A percentile compares a stretch with the other conserved stretches of the same genome.
phyloP scores from a whole-genome alignment of 2,797 vertebrate species.

The Malurus leucopterus region DNA sequence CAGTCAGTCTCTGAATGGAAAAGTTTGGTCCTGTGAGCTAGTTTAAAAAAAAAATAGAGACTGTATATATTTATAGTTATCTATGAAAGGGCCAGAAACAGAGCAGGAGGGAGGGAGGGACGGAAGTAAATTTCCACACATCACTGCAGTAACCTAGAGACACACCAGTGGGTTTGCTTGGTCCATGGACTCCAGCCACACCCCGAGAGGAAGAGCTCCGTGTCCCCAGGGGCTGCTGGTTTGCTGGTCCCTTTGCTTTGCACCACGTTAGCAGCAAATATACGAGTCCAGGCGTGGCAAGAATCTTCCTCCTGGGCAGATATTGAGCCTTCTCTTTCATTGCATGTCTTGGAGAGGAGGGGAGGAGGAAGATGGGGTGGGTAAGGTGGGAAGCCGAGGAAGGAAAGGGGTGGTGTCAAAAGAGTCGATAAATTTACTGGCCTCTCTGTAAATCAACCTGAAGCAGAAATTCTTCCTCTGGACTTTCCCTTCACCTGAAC shows the following conservation, averaged over 20 bases:
- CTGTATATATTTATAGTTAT: constrained; percentile 58
- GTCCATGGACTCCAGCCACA: constrained; percentile 21
- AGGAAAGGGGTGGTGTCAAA: constrained; percentile 50
- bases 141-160: constrained; percentile 18
- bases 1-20: constrained; percentile 55
- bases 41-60: constrained; percentile 63
- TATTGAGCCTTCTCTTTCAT: constrained; percentile 26
- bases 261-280: constrained; percentile 33
- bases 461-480: constrained; percentile 61
- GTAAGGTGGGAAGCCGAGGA: neutral
- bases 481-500: constrained; percentile 61
- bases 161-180: constrained; percentile 22
- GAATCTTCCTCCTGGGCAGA: constrained; percentile 44
- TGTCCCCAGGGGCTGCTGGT: constrained; percentile 5
- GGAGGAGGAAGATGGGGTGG: neutral
- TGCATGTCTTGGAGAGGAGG: constrained; percentile 28
- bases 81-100: constrained; percentile 33
- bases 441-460: constrained; percentile 61
- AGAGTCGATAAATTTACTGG: constrained; percentile 56
- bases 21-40: constrained; percentile 74
- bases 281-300: constrained; percentile 1
- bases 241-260: constrained; percentile 47
- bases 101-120: neutral
- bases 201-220: neutral
- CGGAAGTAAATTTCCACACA: neutral